Percentiles rank a stretch among this genome's conserved stretches.
phyloP scores from a whole-genome alignment of 2,797 vertebrate genomes.

The Amblyopsis hoosieri region DNA sequence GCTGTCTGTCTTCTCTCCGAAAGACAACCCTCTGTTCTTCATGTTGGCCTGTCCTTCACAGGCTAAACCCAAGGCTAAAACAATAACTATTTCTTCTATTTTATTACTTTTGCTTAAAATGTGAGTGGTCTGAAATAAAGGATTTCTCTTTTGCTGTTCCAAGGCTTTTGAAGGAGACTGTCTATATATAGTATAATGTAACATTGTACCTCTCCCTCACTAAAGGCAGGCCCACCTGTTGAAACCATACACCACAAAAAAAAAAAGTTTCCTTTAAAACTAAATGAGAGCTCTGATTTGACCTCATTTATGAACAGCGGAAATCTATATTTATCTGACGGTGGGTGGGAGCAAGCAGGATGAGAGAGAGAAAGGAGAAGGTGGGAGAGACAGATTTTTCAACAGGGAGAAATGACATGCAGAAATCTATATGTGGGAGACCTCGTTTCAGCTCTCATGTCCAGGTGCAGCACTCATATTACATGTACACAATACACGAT shows the following conservation, averaged over 20 bases:
- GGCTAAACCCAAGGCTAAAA: too few relatives aligned
- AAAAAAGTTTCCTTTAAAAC: conserved; percentile 57
- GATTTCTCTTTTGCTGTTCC: too few relatives aligned
- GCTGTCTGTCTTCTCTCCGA: too few relatives aligned
- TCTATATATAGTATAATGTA: too few relatives aligned
- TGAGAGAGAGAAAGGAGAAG: conserved; percentile 50
- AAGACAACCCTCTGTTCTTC: too few relatives aligned
- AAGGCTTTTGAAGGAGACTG: too few relatives aligned
- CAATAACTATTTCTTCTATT: too few relatives aligned
- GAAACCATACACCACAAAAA: conserved; percentile 43
- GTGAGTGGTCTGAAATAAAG: too few relatives aligned
- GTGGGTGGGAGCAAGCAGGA: conserved; percentile 24
- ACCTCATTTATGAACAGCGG: conserved; percentile 71
- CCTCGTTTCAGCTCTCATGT: conserved; percentile 51
- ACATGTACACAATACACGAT: not conserved
- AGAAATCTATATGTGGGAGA: conserved; percentile 58
- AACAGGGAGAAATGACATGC: conserved; percentile 64
- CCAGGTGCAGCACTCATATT: conserved; percentile 28
- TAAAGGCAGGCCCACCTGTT: conserved; percentile 30
- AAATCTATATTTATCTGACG: conserved; percentile 73
- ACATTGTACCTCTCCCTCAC: conserved; percentile 2
- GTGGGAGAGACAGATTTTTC: conserved; percentile 59
- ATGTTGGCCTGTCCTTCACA: too few relatives aligned
- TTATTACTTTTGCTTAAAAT: too few relatives aligned
- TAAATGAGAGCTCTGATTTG: conserved; percentile 65